These are phyloP conservation scores for Spodoptera litura DNA, from an alignment of 1,140 invertebrate species.

Conservation along the genomic window DNA sequence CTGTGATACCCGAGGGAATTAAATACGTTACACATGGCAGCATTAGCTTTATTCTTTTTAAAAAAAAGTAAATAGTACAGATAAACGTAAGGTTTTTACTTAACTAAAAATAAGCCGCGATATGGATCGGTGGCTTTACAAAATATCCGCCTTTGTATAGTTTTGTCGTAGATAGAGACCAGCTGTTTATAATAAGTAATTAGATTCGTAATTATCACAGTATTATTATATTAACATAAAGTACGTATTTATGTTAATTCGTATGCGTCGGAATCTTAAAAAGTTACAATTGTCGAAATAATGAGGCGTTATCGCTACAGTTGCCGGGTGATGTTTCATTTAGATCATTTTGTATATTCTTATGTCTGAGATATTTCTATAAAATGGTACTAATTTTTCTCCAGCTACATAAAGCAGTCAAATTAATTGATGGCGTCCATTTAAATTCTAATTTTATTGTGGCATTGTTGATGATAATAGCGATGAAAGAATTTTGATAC, in stretches of 20 bases:
- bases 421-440: background rate
- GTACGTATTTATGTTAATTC: slow-evolving; percentile 46
- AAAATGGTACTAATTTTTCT: slow-evolving; percentile 5
- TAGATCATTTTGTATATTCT: background rate
- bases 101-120: slow-evolving; percentile 6
- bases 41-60: background rate
- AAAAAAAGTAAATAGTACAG: slow-evolving; percentile 1
- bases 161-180: slow-evolving; percentile 43
- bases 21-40: slow-evolving; percentile 2
- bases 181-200: slow-evolving; percentile 44
- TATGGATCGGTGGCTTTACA: slow-evolving; percentile 39
- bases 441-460: background rate
- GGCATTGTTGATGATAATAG: background rate
- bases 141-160: slow-evolving; percentile 40
- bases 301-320: background rate
- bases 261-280: slow-evolving; percentile 29
- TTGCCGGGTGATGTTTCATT: slow-evolving; percentile 2
- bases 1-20: slow-evolving; percentile 6
- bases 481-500: background rate
- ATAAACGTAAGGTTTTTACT: slow-evolving; percentile 4
- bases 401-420: background rate
- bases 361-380: background rate
- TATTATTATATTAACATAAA: slow-evolving; percentile 45
- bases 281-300: slow-evolving; percentile 25
- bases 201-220: slow-evolving; percentile 47